phyloP scores from a whole-genome alignment of 2,113 vertebrate species.

The Pipa parva region DNA sequence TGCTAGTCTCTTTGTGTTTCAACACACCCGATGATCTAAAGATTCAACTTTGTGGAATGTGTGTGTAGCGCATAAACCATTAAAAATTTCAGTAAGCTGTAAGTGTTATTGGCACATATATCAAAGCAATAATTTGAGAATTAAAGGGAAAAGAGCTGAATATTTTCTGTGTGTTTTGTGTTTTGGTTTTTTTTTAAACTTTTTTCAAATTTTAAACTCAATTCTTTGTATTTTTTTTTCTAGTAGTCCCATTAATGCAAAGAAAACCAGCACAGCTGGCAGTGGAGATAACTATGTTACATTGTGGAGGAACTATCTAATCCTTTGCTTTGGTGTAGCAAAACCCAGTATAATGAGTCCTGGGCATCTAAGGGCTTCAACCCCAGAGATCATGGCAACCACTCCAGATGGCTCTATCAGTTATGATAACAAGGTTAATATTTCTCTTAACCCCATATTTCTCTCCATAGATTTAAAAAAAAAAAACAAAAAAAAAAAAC shows the following conservation, averaged over 20 bases:
- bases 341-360: constrained; percentile 98
- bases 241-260: constrained; percentile 93
- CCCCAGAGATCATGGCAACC: constrained; percentile 92
- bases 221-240: constrained; percentile 33
- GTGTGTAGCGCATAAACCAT: too few species aligned
- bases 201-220: too few species aligned
- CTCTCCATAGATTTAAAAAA: too few species aligned
- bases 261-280: constrained; percentile 87
- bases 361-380: constrained; percentile 89
- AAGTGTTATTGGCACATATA: too few species aligned
- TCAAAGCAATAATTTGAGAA: too few species aligned
- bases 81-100: too few species aligned
- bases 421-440: constrained; percentile 84
- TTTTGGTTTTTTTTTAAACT: too few species aligned
- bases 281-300: constrained; percentile 87
- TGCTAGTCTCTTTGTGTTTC: too few species aligned
- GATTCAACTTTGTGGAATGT: too few species aligned
- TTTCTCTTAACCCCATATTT: not conserved
- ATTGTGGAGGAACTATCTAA: constrained; percentile 97
- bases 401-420: constrained; percentile 91
- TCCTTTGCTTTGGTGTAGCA: constrained; percentile 93
- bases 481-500: too few species aligned
- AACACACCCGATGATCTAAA: too few species aligned
- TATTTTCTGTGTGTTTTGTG: constrained; percentile 7
- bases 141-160: too few species aligned